phyloP scores from a whole-genome alignment of 2,113 vertebrate species.

The Asarcornis scutulata region DNA sequence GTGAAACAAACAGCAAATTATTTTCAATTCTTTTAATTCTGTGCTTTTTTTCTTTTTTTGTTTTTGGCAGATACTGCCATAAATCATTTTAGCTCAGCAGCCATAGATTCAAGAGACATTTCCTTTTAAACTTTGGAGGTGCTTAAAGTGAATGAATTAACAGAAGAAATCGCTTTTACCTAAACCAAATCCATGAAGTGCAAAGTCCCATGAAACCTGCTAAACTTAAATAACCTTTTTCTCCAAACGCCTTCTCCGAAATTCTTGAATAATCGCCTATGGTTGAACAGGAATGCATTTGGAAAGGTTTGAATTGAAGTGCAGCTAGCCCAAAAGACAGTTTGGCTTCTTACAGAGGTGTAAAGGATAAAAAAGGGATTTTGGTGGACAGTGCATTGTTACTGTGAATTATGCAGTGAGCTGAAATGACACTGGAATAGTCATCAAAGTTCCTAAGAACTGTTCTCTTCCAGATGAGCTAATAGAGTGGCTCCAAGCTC shows the following conservation, averaged over 20 bases:
- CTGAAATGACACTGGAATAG: slow-evolving; percentile 6
- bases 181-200: background rate
- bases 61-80: background rate
- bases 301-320: background rate
- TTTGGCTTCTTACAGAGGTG: slow-evolving; percentile 40
- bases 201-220: background rate
- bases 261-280: slow-evolving; percentile 42
- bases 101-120: background rate
- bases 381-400: background rate
- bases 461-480: slow-evolving; percentile 44
- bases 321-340: slow-evolving; percentile 19
- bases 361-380: background rate
- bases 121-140: background rate
- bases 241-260: background rate
- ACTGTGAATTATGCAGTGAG: background rate
- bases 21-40: slow-evolving; percentile 24
- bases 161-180: background rate
- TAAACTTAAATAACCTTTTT: slow-evolving; percentile 55
- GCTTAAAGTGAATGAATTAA: background rate
- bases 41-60: background rate
- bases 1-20: slow-evolving; percentile 33
- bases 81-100: background rate
- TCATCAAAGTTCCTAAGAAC: slow-evolving; percentile 60
- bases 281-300: slow-evolving; percentile 10
- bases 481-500: slow-evolving; percentile 26